These are phyloP conservation scores for Rhincodon typus DNA, from an alignment of 2,797 vertebrate species.

Conservation along the genomic window DNA sequence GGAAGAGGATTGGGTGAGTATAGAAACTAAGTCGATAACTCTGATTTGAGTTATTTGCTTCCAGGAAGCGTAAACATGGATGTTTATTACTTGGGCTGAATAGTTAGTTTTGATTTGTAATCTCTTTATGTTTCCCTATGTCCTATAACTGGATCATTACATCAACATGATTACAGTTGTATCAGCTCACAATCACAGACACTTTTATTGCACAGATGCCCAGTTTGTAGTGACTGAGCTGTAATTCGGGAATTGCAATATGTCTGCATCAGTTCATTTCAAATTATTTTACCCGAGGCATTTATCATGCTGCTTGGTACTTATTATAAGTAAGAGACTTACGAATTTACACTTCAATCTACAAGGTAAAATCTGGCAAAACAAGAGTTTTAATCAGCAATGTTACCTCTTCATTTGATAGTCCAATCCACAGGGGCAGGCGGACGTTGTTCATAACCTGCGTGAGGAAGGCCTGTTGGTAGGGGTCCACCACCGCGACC, in stretches of 20 bases:
- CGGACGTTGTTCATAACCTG: constrained; percentile 69
- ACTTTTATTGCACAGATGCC: background rate
- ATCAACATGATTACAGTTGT: background rate
- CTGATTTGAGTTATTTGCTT: no score
- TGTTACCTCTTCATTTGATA: constrained; percentile 77
- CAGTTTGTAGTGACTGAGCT: background rate
- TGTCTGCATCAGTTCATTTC: background rate
- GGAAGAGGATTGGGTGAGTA: background rate
- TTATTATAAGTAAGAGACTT: no score
- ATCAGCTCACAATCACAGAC: background rate
- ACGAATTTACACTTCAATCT: background rate
- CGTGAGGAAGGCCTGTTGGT: constrained; percentile 82
- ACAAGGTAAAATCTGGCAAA: background rate
- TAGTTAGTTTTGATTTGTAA: background rate
- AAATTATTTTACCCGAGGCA: background rate
- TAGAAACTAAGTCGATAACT: background rate
- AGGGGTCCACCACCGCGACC: constrained; percentile 66
- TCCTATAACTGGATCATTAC: background rate
- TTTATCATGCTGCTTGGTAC: background rate
- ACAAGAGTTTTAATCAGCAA: background rate
- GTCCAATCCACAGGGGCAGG: constrained; percentile 76
- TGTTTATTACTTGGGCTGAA: background rate
- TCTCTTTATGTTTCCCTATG: background rate
- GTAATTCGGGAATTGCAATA: background rate
- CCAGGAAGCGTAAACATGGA: background rate